phyloP scores from a whole-genome alignment of 2,888 invertebrate species.

The Peribatodes rhomboidaria region DNA sequence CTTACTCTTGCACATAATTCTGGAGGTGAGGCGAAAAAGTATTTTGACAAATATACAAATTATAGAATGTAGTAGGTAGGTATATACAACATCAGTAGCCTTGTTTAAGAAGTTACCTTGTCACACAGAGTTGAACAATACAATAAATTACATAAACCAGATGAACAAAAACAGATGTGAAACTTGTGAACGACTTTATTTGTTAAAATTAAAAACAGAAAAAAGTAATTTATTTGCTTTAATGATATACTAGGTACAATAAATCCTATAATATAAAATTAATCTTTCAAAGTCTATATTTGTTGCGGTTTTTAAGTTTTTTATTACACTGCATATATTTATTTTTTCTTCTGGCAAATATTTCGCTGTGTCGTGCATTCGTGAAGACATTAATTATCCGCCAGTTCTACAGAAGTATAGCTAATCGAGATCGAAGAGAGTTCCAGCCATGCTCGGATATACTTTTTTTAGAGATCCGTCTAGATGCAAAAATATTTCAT shows the following conservation, averaged over 20 bases:
- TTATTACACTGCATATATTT: conserved; percentile 10
- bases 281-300: conserved; percentile 6
- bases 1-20: too few relatives aligned
- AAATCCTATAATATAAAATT: conserved; percentile 16
- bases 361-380: conserved; percentile 41
- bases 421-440: conserved; percentile 42
- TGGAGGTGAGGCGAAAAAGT: too few relatives aligned
- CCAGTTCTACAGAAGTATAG: conserved; percentile 27
- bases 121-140: neutral
- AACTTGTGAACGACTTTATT: conserved; percentile 6
- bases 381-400: conserved; percentile 66
- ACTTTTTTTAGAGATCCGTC: conserved; percentile 38
- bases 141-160: neutral
- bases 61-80: too few relatives aligned
- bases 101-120: neutral
- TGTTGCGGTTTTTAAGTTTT: conserved; percentile 7
- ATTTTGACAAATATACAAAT: too few relatives aligned
- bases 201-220: neutral
- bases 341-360: neutral
- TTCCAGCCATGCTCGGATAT: conserved; percentile 32
- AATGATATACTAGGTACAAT: conserved; percentile 14
- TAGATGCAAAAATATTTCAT: neutral
- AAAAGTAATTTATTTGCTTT: conserved; percentile 8
- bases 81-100: neutral
- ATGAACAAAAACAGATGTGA: conserved; percentile 4